A percentile compares a stretch with the other conserved stretches of the same genome.
Conservation (phyloP, 2,113 vertebrate genomes). For the Hylia prasina region DNA sequence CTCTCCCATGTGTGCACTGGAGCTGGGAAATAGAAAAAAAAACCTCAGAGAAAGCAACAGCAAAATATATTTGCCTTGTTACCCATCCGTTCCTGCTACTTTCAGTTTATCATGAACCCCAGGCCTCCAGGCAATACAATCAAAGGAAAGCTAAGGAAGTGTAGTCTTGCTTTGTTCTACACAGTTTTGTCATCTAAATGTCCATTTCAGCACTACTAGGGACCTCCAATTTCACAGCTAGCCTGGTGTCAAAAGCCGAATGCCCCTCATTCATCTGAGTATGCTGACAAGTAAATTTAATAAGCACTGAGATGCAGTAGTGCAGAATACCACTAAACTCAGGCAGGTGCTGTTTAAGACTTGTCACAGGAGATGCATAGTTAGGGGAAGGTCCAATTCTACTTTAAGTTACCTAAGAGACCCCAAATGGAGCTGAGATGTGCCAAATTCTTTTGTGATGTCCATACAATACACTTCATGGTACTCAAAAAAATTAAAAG, state of each 20-base stretch:
- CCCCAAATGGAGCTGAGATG: not conserved
- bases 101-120: not conserved
- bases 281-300: not conserved
- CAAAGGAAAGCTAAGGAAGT: not conserved
- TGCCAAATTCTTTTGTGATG: not conserved
- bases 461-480: not conserved
- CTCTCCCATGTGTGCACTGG: not conserved
- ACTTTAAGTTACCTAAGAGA: accelerated
- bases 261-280: not conserved
- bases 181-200: not conserved
- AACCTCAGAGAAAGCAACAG: not conserved
- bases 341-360: not conserved
- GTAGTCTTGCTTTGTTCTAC: not conserved
- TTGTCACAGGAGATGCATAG: not conserved
- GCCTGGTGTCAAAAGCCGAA: not conserved
- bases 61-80: not conserved
- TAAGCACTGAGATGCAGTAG: not conserved
- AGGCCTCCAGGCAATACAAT: not conserved
- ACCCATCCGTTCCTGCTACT: not conserved
- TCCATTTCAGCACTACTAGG: not conserved
- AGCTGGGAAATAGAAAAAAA: not conserved
- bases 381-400: not conserved
- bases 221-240: not conserved
- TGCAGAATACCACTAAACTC: not conserved
- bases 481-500: not conserved